These are phyloP conservation scores for Lethocerus indicus DNA, from an alignment of 1,140 invertebrate genomes.

Conservation along the genomic window DNA sequence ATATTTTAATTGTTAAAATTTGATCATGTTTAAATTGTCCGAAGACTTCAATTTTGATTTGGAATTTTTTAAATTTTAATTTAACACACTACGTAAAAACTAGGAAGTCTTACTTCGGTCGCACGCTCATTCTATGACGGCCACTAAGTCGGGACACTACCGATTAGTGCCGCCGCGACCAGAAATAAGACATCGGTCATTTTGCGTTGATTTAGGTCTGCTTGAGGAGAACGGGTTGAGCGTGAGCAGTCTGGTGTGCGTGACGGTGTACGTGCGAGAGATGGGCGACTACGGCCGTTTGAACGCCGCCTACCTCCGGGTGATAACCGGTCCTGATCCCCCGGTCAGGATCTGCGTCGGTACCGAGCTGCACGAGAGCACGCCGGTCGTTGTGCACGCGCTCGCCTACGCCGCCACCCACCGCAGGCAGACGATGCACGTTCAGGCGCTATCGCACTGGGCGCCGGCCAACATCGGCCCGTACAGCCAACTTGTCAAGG, in stretches of 20 bases:
- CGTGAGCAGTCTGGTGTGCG: slow-evolving; percentile 51
- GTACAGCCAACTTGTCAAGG: slow-evolving; percentile 80
- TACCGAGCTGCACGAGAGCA: slow-evolving; percentile 48
- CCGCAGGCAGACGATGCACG: slow-evolving; percentile 65
- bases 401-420: slow-evolving; percentile 38
- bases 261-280: slow-evolving; percentile 65
- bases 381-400: slow-evolving; percentile 61
- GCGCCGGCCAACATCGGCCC: slow-evolving; percentile 90
- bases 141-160: no score
- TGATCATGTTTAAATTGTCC: no score
- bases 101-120: no score
- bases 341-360: slow-evolving; percentile 78
- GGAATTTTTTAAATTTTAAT: no score
- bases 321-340: slow-evolving; percentile 60
- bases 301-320: slow-evolving; percentile 58
- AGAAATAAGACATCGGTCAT: no score
- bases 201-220: slow-evolving; percentile 27
- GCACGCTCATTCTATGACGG: no score
- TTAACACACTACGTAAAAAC: no score
- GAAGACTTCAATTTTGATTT: no score
- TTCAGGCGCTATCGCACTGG: slow-evolving; percentile 90
- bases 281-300: slow-evolving; percentile 61
- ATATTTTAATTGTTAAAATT: no score
- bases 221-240: slow-evolving; percentile 36
- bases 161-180: no score